Evolutionary conservation across 2,888 invertebrate species (phyloP).

Genomic region (Bedellia somnulentella): DNA sequence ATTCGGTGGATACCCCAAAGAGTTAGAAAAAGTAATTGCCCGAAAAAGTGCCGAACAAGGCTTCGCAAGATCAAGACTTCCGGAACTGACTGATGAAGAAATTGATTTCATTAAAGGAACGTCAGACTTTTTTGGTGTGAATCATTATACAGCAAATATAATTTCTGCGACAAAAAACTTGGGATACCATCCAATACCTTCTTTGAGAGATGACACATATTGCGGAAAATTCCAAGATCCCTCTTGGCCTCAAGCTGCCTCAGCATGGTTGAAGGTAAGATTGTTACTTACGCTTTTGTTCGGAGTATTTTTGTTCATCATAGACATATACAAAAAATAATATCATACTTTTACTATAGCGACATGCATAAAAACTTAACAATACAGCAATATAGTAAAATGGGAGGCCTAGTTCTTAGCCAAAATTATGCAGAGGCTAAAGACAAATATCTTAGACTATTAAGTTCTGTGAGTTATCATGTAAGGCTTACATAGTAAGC

Average conservation of each 20-base stretch:
- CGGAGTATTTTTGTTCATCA: too few species aligned
- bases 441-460: too few species aligned
- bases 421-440: too few species aligned
- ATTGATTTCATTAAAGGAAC: slow-evolving; percentile 22
- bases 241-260: slow-evolving; percentile 23
- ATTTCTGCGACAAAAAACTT: slow-evolving; percentile 19
- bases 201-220: not conserved
- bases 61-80: slow-evolving; percentile 35
- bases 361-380: too few species aligned
- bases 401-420: too few species aligned
- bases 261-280: too few species aligned
- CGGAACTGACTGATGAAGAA: slow-evolving; percentile 39
- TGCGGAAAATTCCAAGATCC: slow-evolving; percentile 9
- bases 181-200: not conserved
- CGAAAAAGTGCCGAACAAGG: slow-evolving; percentile 40
- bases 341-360: too few species aligned
- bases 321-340: too few species aligned
- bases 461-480: too few species aligned
- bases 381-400: too few species aligned
- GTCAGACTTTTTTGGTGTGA: slow-evolving; percentile 57
- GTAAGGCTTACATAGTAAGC: too few species aligned
- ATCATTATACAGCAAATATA: slow-evolving; percentile 62
- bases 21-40: slow-evolving; percentile 37
- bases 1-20: slow-evolving; percentile 53
- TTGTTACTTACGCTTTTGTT: too few species aligned